Evolutionary conservation across 64 coral and sea anemone genomes (phyloP).

Genomic region (Platygyra sinensis): DNA sequence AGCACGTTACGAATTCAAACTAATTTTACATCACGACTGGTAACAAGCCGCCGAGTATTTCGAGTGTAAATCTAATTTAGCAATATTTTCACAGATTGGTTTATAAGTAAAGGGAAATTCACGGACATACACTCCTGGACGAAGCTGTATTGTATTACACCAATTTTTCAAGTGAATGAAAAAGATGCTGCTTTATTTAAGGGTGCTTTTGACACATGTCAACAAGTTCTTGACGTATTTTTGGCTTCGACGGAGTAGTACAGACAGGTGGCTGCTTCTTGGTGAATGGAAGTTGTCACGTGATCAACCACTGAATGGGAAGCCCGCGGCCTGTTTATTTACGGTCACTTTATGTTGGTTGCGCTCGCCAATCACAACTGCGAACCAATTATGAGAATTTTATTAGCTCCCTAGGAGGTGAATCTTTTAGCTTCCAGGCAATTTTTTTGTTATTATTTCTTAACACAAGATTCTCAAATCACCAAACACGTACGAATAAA

Average conservation of each 20-base stretch:
- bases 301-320: conserved; percentile 35
- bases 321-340: conserved; percentile 42
- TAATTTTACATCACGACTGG: background rate
- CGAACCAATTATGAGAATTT: conserved; percentile 40
- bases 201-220: background rate
- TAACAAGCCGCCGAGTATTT: conserved; percentile 4
- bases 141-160: background rate
- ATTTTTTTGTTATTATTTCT: background rate
- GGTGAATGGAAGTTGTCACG: conserved; percentile 46
- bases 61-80: background rate
- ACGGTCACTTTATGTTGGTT: conserved; percentile 1
- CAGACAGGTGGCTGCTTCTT: conserved; percentile 16
- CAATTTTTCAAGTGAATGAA: background rate
- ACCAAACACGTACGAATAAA: background rate
- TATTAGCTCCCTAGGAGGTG: conserved; percentile 30
- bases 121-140: too few species aligned
- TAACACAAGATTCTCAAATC: background rate
- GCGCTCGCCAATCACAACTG: conserved; percentile 10
- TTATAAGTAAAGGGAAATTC: background rate
- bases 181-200: conserved; percentile 10
- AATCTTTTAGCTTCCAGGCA: background rate
- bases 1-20: conserved; percentile 1
- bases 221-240: conserved; percentile 42
- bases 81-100: background rate
- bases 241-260: conserved; percentile 10